Base-by-base conservation (phyloP, 2,888 invertebrate species). In the Hecatera dysodea region DNA sequence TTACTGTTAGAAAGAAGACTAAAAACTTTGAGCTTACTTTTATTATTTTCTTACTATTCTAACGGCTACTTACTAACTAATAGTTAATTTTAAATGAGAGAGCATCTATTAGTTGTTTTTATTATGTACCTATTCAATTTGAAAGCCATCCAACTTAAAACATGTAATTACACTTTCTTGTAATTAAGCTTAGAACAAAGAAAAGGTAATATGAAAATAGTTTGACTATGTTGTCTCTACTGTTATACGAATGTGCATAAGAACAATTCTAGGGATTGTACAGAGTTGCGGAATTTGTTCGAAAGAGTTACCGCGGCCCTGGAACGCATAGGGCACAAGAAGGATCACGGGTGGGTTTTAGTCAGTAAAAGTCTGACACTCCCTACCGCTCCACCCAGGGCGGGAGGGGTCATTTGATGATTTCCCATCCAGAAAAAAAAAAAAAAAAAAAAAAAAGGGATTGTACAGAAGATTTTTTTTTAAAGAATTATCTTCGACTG, bases 161-260 rank as follows among this genome's bases (percentile, higher is more conserved):
- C 33, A 33, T 15, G 39, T 27, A 1, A 19, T 39, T 61, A 50
- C 19, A 17, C 8, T 44, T 33, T 27, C 11, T 19, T 46, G 11
- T 19, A 53, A 63, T 39, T 39, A 29, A 29, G n/a, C 53, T 55
- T 15, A 19, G 19, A 72, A 56, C 24, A 73, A 72, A 46, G 44
- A 4, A 53, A 72, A 62, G 27, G 9, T 27, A 27, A 27, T 12
- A 66, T 12, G 15, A 33, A 75, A 33, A 22, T 22, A 27, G 12
- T 15, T 48, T 3, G n/a, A n/a, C 42, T 42, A 48, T 24, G 11
- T 42, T 33, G 24, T 27, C 2, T 24, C 17, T n/a, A 11, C 24
- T n/a, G 0, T 39, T 2, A 55, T 46, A 27, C 12, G 24, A 24
- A 29, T 64, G 1, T 24, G n/a, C n/a, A n/a, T n/a, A 17, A 46